Base-by-base conservation (phyloP, 2,888 invertebrate genomes). In the Pyrgus malvae region DNA sequence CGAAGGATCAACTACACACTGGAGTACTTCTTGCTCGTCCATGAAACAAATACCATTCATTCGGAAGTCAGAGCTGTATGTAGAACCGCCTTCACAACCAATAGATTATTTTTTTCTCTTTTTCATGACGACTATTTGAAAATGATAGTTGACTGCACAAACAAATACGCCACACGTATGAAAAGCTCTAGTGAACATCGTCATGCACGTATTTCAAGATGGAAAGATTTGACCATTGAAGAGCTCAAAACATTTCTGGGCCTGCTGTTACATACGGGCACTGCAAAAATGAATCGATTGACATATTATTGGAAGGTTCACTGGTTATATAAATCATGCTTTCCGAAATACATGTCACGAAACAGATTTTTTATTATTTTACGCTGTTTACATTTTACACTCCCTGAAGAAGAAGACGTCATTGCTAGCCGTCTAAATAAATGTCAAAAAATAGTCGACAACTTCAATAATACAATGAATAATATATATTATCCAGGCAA, bases 291-390 rank as follows among this genome's bases (percentile, higher is more conserved):
- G 16, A 74, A 71, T 29, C 56, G 72, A 35, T 48, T 74, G 5
- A 58, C 65, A 5, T 77, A 78, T 58, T 80, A 80, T 40, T 80
- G 77, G 76, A 73, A 74, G 63, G 65, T 48, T 17, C 66, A 76
- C 56, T 61, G 61, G 42, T 56, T 79, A 5, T 75, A 73, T 57
- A 70, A 70, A 57, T 63, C 66, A 45, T 57, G 56, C 40, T 77
- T 80, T 55, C 56, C 53, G 12, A 53, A 68, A 54, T 67, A 65
- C 51, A 79, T 80, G 75, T 64, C 68, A 6, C 65, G 70, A 37
- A 67, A 74, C 58, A 60, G 74, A 27, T 78, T 77, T 65, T 48
- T 72, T 42, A 42, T 70, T 8, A 76, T 78, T 50, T 58, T 81
- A 57, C 59, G 72, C 48, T 66, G 69, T 57, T 58, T 80, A 16